Percentiles rank a stretch among this genome's conserved stretches.
Evolutionary conservation across 2,888 invertebrate species (phyloP).

Genomic region (Hipparchia sbordonii): DNA sequence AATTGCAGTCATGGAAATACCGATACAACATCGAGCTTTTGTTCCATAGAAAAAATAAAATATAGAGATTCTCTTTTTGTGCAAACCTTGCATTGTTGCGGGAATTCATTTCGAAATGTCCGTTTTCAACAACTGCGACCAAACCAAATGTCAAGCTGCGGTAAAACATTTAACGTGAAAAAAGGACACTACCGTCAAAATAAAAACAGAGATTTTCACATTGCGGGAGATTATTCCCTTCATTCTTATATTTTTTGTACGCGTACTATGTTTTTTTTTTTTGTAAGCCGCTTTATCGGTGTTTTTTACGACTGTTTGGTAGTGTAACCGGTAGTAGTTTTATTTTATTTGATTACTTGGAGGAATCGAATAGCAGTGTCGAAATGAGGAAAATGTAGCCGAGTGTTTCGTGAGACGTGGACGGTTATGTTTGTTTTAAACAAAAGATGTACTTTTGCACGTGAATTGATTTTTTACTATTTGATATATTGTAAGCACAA

Average conservation of each 20-base stretch:
- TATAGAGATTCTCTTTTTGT: constrained; percentile 9
- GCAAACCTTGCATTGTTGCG: constrained; percentile 25
- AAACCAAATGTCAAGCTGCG: constrained; percentile 25
- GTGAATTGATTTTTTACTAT: no score
- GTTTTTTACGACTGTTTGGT: constrained; percentile 37
- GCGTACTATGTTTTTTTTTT: constrained; percentile 33
- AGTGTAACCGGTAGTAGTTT: constrained; percentile 23
- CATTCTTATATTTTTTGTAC: constrained; percentile 33
- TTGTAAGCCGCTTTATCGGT: constrained; percentile 34
- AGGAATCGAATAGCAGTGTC: constrained; percentile 12
- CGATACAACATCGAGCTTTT: constrained; percentile 1
- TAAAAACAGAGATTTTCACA: constrained; percentile 30
- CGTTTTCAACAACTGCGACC: constrained; percentile 27
- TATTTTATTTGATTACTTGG: constrained; percentile 21
- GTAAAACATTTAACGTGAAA: constrained; percentile 32
- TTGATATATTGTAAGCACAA: no score
- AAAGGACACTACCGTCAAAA: constrained; percentile 32
- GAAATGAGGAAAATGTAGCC: constrained; percentile 6
- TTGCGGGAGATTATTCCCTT: constrained; percentile 29
- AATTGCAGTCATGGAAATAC: neutral
- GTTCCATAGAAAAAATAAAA: constrained; percentile 5
- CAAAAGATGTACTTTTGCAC: no score
- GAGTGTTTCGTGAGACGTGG: neutral
- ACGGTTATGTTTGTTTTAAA: neutral
- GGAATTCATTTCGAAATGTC: constrained; percentile 30